Evolutionary conservation across 2,113 vertebrate genomes (phyloP).

Genomic region (Nannospalax galili): DNA sequence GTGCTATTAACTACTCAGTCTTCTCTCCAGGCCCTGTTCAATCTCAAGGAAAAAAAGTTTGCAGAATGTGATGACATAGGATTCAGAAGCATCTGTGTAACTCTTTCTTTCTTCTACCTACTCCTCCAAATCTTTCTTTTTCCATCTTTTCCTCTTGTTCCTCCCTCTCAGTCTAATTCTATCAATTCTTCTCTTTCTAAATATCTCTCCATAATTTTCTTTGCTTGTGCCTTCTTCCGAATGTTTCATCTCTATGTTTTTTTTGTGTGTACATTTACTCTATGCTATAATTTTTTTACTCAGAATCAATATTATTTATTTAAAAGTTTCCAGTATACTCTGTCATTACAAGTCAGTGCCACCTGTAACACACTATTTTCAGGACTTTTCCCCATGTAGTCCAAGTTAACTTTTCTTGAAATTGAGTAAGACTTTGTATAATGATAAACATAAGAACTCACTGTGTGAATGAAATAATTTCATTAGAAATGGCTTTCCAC

Average conservation of each 20-base stretch:
- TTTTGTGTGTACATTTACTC: background rate
- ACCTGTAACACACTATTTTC: background rate
- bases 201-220: background rate
- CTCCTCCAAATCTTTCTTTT: too few species aligned
- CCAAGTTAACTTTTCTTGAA: background rate
- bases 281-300: background rate
- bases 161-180: too few species aligned
- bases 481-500: background rate
- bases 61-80: too few species aligned
- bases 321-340: background rate
- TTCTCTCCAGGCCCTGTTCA: too few species aligned
- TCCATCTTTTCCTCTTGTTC: too few species aligned
- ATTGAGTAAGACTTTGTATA: background rate
- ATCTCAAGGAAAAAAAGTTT: too few species aligned
- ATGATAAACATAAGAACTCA: background rate
- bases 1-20: too few species aligned
- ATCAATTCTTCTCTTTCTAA: too few species aligned
- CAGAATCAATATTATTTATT: background rate
- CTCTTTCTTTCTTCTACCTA: too few species aligned
- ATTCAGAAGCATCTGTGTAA: too few species aligned
- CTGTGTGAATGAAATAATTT: background rate
- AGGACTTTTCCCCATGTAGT: background rate
- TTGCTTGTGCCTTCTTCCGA: background rate
- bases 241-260: background rate
- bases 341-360: background rate